Evolutionary conservation across 2,888 invertebrate species (phyloP).

Genomic region (Trisateles emortualis): DNA sequence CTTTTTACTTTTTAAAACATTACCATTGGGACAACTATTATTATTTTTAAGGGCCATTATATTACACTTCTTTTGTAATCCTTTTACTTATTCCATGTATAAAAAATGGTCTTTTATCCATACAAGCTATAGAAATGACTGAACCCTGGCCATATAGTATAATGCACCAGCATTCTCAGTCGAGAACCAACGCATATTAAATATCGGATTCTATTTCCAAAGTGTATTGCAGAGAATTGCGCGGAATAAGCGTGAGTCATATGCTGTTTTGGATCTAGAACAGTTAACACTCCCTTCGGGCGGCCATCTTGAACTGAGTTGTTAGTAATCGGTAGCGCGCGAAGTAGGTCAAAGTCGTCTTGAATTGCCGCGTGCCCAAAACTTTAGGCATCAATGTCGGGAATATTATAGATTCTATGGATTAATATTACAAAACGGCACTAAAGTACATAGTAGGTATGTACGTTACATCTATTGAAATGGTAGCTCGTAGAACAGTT

Average conservation of each 20-base stretch:
- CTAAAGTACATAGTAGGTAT: not conserved
- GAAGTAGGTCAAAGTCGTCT: slow-evolving; percentile 79
- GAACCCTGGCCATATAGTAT: slow-evolving; percentile 23
- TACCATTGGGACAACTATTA: not conserved
- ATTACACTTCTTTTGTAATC: not conserved
- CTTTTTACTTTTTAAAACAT: not conserved
- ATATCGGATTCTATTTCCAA: slow-evolving; percentile 42
- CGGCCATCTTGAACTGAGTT: slow-evolving; percentile 69
- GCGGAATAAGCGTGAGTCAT: slow-evolving; percentile 42
- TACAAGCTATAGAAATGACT: slow-evolving; percentile 10
- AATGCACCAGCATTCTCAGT: slow-evolving; percentile 34
- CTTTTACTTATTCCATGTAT: not conserved
- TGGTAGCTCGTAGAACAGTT: not conserved
- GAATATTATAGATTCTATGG: slow-evolving; percentile 29
- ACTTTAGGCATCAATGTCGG: slow-evolving; percentile 49
- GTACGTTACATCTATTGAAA: not conserved
- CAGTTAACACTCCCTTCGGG: slow-evolving; percentile 64
- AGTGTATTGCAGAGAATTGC: slow-evolving; percentile 41
- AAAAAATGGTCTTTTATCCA: not conserved
- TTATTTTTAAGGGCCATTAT: not conserved
- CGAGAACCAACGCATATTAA: slow-evolving; percentile 9
- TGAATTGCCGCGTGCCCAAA: slow-evolving; percentile 61
- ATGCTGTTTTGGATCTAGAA: slow-evolving; percentile 46
- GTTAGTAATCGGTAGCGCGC: slow-evolving; percentile 57
- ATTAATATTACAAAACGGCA: not conserved